These are phyloP conservation scores for Tupaia chinensis DNA, from an alignment of 2,113 vertebrate species.

Conservation along the genomic window DNA sequence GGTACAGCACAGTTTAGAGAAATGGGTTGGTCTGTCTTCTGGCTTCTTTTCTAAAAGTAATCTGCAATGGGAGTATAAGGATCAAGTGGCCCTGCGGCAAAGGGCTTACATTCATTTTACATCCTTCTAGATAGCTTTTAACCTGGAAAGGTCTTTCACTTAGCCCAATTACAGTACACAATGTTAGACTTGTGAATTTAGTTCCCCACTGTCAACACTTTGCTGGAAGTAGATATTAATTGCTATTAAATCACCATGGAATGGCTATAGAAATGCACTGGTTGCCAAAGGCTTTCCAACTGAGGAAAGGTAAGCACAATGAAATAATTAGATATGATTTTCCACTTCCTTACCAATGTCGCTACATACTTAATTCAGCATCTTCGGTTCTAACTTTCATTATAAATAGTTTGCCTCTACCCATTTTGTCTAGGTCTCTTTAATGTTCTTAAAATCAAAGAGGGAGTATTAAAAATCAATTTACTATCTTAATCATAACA, in stretches of 20 bases:
- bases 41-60: not conserved
- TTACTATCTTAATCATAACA: slow-evolving; percentile 23
- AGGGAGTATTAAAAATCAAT: slow-evolving; percentile 47
- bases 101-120: slow-evolving; percentile 20
- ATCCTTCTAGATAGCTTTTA: slow-evolving; percentile 74
- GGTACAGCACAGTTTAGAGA: not conserved
- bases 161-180: slow-evolving; percentile 76
- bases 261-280: slow-evolving; percentile 68
- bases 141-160: slow-evolving; percentile 71
- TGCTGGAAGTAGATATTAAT: slow-evolving; percentile 82
- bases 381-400: not conserved
- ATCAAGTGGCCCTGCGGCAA: not conserved
- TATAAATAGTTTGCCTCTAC: slow-evolving; percentile 23
- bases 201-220: slow-evolving; percentile 80
- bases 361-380: slow-evolving; percentile 75
- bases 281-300: slow-evolving; percentile 53
- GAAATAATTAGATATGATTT: slow-evolving; percentile 74
- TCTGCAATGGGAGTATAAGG: not conserved
- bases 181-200: slow-evolving; percentile 77
- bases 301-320: slow-evolving; percentile 40
- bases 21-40: not conserved
- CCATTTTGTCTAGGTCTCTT: slow-evolving; percentile 45
- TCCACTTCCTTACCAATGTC: slow-evolving; percentile 75
- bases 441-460: slow-evolving; percentile 50
- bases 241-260: slow-evolving; percentile 75